These are phyloP conservation scores for Drosophila sulfurigaster DNA, from an alignment of 1,140 invertebrate species.

Conservation along the genomic window DNA sequence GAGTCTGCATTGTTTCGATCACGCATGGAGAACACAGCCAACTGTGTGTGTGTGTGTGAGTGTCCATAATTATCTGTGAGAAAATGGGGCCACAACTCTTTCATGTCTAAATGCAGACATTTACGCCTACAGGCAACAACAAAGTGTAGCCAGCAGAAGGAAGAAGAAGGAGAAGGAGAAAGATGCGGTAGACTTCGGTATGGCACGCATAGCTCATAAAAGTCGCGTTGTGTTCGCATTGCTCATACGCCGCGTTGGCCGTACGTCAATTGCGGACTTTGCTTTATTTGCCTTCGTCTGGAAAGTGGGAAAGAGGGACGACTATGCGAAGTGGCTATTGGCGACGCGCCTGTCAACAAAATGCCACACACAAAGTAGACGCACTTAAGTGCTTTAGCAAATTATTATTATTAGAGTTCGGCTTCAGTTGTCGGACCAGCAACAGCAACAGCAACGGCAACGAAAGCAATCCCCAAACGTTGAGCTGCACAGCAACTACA, in stretches of 20 bases:
- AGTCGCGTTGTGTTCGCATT: slow-evolving; percentile 67
- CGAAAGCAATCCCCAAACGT: not conserved
- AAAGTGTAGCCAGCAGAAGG: no score
- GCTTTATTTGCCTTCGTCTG: slow-evolving; percentile 56
- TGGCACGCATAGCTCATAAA: slow-evolving; percentile 75
- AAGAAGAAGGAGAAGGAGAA: slow-evolving; percentile 1
- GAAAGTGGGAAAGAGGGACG: not conserved
- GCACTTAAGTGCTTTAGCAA: slow-evolving; percentile 81
- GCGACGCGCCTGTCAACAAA: slow-evolving; percentile 46
- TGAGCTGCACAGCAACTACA: not conserved
- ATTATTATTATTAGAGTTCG: slow-evolving; percentile 76
- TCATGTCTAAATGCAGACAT: slow-evolving; percentile 66
- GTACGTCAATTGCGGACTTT: slow-evolving; percentile 65
- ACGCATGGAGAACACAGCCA: slow-evolving; percentile 31
- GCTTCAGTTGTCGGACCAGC: not conserved
- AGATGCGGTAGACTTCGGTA: slow-evolving; percentile 22
- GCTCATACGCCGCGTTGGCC: slow-evolving; percentile 74
- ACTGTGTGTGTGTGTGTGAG: no score
- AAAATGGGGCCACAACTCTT: slow-evolving; percentile 53
- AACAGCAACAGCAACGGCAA: not conserved
- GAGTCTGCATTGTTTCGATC: slow-evolving; percentile 52
- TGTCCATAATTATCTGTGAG: slow-evolving; percentile 48
- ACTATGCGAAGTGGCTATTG: not conserved
- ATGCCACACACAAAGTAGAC: slow-evolving; percentile 67
- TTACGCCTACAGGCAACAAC: slow-evolving; percentile 56